phyloP scores from a whole-genome alignment of 1,140 invertebrate species.

The Drosophila repletoides region DNA sequence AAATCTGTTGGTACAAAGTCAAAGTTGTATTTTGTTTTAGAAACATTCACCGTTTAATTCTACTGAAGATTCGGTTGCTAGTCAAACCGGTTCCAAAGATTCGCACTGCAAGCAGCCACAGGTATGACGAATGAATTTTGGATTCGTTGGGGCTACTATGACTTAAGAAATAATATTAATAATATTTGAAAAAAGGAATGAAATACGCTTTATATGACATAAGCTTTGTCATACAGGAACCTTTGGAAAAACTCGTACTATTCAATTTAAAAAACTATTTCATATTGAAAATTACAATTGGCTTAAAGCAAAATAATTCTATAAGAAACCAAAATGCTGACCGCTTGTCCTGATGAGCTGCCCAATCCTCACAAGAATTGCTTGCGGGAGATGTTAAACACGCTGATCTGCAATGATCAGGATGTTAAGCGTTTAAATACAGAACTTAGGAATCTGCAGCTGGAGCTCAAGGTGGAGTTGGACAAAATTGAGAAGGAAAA shows the following conservation, averaged over 20 bases:
- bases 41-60: slow-evolving; percentile 26
- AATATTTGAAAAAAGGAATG: too few species aligned
- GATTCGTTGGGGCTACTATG: too few species aligned
- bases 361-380: slow-evolving; percentile 76
- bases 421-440: slow-evolving; percentile 67
- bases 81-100: slow-evolving; percentile 44
- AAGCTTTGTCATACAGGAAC: too few species aligned
- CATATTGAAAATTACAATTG: too few species aligned
- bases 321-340: slow-evolving; percentile 41
- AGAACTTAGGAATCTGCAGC: slow-evolving; percentile 51
- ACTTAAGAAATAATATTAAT: too few species aligned
- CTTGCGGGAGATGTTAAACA: slow-evolving; percentile 63
- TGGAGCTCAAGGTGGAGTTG: slow-evolving; percentile 48
- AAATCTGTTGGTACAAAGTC: slow-evolving; percentile 31
- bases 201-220: too few species aligned
- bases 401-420: slow-evolving; percentile 67
- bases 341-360: slow-evolving; percentile 54
- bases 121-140: neutral
- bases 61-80: slow-evolving; percentile 38
- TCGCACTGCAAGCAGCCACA: neutral
- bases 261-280: too few species aligned
- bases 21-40: slow-evolving; percentile 20
- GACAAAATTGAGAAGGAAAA: slow-evolving; percentile 41
- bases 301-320: too few species aligned
- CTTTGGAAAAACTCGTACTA: too few species aligned